phyloP scores from a whole-genome alignment of 2,888 invertebrate species.

The Coelopa pilipes region DNA sequence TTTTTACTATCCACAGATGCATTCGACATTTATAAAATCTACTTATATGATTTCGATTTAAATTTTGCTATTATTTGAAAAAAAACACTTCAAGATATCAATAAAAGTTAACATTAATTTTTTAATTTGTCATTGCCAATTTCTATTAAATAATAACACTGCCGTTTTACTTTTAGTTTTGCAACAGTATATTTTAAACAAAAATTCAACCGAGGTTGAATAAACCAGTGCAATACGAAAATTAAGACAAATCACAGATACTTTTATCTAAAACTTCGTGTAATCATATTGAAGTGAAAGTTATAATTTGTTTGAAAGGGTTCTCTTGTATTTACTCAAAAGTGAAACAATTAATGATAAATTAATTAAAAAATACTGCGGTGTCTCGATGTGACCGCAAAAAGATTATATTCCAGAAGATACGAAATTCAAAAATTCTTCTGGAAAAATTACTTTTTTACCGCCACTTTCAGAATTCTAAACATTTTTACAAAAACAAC shows the following conservation, averaged over 20 bases:
- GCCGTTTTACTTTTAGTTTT: constrained; percentile 31
- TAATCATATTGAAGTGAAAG: no score
- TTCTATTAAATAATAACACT: constrained; percentile 21
- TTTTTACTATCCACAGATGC: no score
- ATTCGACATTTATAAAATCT: no score
- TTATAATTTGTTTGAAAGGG: no score
- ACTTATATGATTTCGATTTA: constrained; percentile 21
- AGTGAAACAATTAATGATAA: background rate
- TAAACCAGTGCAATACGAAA: no score
- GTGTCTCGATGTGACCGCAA: background rate
- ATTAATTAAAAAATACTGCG: no score
- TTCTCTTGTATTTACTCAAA: background rate
- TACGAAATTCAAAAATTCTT: background rate
- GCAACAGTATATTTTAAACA: background rate
- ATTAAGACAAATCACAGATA: no score
- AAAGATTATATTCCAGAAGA: background rate
- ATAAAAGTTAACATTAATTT: no score
- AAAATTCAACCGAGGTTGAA: background rate
- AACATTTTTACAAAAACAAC: no score
- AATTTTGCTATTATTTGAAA: background rate
- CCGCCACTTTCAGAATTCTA: no score
- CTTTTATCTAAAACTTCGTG: no score
- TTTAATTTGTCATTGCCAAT: background rate
- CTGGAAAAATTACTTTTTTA: background rate
- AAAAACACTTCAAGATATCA: background rate